Evolutionary conservation across 2,888 invertebrate species (phyloP).

Genomic region (Lepidonotus clava): DNA sequence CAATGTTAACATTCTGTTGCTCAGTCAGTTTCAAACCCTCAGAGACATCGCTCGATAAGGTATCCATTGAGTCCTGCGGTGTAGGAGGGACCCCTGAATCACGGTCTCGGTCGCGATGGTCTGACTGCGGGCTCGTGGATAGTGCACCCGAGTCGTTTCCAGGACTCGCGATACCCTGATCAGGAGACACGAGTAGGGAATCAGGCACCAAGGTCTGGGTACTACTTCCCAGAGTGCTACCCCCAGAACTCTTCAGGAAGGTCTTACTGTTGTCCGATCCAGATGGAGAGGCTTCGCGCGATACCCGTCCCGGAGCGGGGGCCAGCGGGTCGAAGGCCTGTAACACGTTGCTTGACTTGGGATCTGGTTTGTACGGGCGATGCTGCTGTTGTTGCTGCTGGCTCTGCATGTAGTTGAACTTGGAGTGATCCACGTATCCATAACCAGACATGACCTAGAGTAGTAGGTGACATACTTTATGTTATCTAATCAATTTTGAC

Average conservation of each 20-base stretch:
- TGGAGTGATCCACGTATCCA: too few relatives aligned
- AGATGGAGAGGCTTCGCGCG: slow-evolving; percentile 3
- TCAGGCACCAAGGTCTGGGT: slow-evolving; percentile 25
- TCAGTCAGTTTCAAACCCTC: slow-evolving; percentile 70
- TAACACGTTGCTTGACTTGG: slow-evolving; percentile 55
- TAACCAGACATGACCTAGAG: too few relatives aligned
- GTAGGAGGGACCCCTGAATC: slow-evolving; percentile 48
- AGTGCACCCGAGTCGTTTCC: slow-evolving; percentile 5
- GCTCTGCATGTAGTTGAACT: too few relatives aligned
- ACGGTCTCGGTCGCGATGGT: slow-evolving; percentile 3
- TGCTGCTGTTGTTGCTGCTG: background rate
- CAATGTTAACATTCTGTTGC: slow-evolving; percentile 75
- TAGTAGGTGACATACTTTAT: too few relatives aligned
- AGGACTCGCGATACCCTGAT: slow-evolving; percentile 52
- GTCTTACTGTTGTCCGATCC: slow-evolving; percentile 6
- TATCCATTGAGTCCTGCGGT: slow-evolving; percentile 43
- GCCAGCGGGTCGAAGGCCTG: slow-evolving; percentile 56
- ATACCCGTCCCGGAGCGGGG: background rate
- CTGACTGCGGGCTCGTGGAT: slow-evolving; percentile 31
- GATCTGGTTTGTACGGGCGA: background rate
- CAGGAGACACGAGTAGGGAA: slow-evolving; percentile 32
- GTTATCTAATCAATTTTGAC: too few relatives aligned
- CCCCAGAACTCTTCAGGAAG: background rate
- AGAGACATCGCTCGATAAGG: background rate
- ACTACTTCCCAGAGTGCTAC: slow-evolving; percentile 46